Percentiles rank a stretch among this genome's conserved stretches.
phyloP scores from a whole-genome alignment of 2,113 vertebrate genomes.

The Strigops habroptila region DNA sequence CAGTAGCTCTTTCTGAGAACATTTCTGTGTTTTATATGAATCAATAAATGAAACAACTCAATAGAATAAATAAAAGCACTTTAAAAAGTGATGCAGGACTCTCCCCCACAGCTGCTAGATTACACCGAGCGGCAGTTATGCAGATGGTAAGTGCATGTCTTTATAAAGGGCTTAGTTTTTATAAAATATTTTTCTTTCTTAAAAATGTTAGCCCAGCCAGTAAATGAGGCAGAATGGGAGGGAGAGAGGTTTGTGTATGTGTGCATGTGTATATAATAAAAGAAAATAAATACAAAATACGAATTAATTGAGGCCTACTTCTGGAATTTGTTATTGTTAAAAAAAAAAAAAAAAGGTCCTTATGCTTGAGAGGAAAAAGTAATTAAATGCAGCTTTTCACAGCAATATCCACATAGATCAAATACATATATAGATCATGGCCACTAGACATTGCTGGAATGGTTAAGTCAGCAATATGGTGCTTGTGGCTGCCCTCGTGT shows the following conservation, averaged over 20 bases:
- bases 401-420: neutral
- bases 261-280: neutral
- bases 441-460: neutral
- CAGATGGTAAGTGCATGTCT: neutral
- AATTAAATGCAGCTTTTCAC: neutral
- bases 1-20: neutral
- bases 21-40: neutral
- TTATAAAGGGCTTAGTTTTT: neutral
- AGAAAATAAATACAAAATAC: neutral
- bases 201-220: neutral
- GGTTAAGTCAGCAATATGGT: neutral
- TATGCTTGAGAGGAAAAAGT: neutral
- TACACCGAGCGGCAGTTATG: neutral
- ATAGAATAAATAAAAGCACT: neutral
- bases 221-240: neutral
- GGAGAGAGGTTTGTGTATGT: neutral
- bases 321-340: neutral
- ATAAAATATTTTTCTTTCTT: neutral
- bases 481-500: neutral
- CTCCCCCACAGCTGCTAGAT: neutral
- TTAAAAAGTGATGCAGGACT: neutral
- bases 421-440: neutral
- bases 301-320: neutral
- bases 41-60: neutral
- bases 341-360: neutral